A percentile compares a stretch with the other conserved stretches of the same genome.
Evolutionary conservation across 2,113 vertebrate species (phyloP).

Genomic region (Meles meles): DNA sequence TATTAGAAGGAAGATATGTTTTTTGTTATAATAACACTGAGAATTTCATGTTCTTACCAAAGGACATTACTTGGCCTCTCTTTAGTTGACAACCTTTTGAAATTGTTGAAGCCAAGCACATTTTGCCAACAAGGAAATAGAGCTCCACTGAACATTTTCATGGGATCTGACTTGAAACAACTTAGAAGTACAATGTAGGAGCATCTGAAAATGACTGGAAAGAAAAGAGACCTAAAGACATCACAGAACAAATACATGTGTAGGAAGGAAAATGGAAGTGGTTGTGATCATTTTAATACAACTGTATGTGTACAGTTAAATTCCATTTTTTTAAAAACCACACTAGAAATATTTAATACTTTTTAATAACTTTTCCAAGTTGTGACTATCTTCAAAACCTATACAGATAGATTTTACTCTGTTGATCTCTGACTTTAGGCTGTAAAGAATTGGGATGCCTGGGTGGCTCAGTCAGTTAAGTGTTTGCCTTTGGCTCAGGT

Average conservation of each 20-base stretch:
- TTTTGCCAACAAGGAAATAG: neutral
- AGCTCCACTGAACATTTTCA: neutral
- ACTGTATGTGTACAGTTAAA: neutral
- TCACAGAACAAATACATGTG: neutral
- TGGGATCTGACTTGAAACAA: neutral
- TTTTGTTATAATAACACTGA: neutral
- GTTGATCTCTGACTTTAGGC: neutral
- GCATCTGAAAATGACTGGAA: neutral
- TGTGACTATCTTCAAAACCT: neutral
- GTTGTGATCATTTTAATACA: neutral
- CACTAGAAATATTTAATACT: neutral
- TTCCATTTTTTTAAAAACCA: neutral
- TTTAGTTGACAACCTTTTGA: neutral
- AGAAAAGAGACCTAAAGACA: neutral
- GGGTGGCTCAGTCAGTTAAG: neutral
- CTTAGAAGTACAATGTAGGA: neutral
- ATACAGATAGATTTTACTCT: neutral
- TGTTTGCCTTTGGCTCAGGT: neutral
- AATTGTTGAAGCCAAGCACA: neutral
- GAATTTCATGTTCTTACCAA: constrained; percentile 18
- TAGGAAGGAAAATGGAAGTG: neutral
- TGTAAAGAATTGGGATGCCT: neutral
- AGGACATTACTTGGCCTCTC: neutral
- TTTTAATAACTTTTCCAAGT: neutral
- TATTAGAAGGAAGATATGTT: neutral